Conservation (phyloP, 2,888 invertebrate genomes). For the Lamproptera curius region DNA sequence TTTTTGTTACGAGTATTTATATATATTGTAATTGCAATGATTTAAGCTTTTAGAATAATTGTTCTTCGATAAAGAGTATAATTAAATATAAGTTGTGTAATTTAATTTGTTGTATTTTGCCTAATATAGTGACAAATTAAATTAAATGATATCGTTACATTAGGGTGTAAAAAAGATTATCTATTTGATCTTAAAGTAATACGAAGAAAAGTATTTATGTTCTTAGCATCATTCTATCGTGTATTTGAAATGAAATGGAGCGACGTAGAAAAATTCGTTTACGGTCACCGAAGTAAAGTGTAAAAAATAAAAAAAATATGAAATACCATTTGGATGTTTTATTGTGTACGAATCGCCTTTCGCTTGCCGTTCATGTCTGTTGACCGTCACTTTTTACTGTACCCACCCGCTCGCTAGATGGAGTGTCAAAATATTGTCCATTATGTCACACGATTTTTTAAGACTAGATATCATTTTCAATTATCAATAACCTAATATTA, state of each 20-base stretch:
- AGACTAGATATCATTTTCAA: too few relatives aligned
- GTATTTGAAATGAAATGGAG: conserved; percentile 69
- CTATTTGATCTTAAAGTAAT: conserved; percentile 77
- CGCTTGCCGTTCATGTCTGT: conserved; percentile 15
- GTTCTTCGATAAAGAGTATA: conserved; percentile 70
- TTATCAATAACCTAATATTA: too few relatives aligned
- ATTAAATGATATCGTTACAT: conserved; percentile 75
- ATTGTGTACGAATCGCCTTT: conserved; percentile 37
- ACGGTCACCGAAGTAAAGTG: conserved; percentile 75
- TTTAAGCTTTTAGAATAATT: conserved; percentile 65
- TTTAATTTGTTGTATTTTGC: conserved; percentile 75
- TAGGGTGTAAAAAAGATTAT: conserved; percentile 78
- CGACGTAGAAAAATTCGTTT: conserved; percentile 76
- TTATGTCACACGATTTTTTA: background rate
- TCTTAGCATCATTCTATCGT: conserved; percentile 74
- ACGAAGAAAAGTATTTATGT: conserved; percentile 77
- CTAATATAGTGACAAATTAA: conserved; percentile 67
- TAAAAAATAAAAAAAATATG: conserved; percentile 75
- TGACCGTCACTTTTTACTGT: conserved; percentile 4
- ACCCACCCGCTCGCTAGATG: too few relatives aligned
- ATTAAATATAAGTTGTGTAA: conserved; percentile 70
- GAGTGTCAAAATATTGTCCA: background rate
- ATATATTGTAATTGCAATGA: conserved; percentile 58
- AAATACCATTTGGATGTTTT: conserved; percentile 65
- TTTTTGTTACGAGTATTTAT: conserved; percentile 73